Conservation (phyloP, 2,888 invertebrate genomes). For the Slavum lentiscoides region DNA sequence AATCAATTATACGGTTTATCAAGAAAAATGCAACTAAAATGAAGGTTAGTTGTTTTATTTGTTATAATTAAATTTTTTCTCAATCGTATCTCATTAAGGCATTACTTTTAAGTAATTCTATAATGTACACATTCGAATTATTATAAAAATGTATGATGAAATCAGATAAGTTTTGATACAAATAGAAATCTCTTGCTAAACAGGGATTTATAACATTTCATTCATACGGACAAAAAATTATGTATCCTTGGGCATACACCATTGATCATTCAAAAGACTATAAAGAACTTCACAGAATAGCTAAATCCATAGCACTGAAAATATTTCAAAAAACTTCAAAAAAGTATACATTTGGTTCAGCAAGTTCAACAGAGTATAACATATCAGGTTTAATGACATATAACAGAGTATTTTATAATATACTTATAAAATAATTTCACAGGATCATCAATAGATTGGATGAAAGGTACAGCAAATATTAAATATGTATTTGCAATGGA, state of each 20-base stretch:
- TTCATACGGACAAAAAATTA: constrained; percentile 33
- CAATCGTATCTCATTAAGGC: no score
- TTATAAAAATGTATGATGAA: not conserved
- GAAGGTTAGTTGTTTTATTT: constrained; percentile 23
- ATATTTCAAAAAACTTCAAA: constrained; percentile 25
- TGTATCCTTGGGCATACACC: constrained; percentile 37
- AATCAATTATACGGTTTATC: constrained; percentile 61
- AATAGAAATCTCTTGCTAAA: not conserved
- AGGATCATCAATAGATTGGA: constrained; percentile 44
- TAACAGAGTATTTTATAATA: not conserved
- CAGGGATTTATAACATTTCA: constrained; percentile 45
- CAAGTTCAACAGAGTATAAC: not conserved
- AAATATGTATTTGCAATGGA: constrained; percentile 29
- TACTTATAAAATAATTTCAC: not conserved
- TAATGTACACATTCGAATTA: no score
- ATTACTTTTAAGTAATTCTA: no score
- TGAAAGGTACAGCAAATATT: constrained; percentile 26
- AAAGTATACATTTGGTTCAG: constrained; percentile 10
- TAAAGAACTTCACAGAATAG: not conserved
- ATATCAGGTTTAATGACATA: constrained; percentile 11
- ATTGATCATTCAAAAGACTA: not conserved
- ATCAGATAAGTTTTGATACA: not conserved
- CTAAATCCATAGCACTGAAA: constrained; percentile 5
- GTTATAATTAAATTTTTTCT: no score
- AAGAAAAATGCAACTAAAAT: constrained; percentile 39